A percentile compares a stretch with the other conserved stretches of the same genome.
Evolutionary conservation across 1,140 invertebrate species (phyloP).

Genomic region (Zophobas atratus): DNA sequence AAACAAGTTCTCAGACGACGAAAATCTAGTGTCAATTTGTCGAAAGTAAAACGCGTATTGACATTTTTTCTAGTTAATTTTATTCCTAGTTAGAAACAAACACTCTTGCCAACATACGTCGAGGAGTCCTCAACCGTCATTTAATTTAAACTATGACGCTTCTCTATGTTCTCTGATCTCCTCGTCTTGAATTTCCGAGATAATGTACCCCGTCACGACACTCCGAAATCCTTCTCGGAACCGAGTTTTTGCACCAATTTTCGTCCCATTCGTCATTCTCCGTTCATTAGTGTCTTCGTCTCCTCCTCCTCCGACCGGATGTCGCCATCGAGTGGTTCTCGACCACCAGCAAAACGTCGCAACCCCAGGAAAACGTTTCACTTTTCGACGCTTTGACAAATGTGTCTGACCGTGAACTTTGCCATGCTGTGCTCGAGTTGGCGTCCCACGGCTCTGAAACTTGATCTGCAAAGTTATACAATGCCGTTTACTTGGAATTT

Average conservation of each 20-base stretch:
- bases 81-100: too few species aligned
- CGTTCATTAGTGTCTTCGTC: not conserved
- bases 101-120: too few species aligned
- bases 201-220: not conserved
- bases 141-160: too few species aligned
- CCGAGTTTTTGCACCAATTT: not conserved
- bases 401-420: slow-evolving; percentile 43
- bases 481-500: slow-evolving; percentile 44
- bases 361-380: slow-evolving; percentile 4
- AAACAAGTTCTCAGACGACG: too few species aligned
- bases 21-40: too few species aligned
- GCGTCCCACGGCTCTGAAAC: slow-evolving; percentile 44
- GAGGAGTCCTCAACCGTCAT: too few species aligned
- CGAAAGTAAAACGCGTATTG: too few species aligned
- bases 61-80: too few species aligned
- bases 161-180: too few species aligned
- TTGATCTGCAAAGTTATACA: slow-evolving; percentile 41
- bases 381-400: slow-evolving; percentile 12
- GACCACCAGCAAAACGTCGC: not conserved
- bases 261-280: not conserved
- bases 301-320: not conserved
- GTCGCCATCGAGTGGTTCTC: slow-evolving; percentile 5
- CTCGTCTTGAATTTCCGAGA: not conserved
- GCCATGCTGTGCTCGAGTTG: slow-evolving; percentile 46
- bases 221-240: too few species aligned